Percentiles rank a stretch among this genome's conserved stretches.
Conservation (phyloP, 2,113 vertebrate species). For the Coptodon bakossiorum region DNA sequence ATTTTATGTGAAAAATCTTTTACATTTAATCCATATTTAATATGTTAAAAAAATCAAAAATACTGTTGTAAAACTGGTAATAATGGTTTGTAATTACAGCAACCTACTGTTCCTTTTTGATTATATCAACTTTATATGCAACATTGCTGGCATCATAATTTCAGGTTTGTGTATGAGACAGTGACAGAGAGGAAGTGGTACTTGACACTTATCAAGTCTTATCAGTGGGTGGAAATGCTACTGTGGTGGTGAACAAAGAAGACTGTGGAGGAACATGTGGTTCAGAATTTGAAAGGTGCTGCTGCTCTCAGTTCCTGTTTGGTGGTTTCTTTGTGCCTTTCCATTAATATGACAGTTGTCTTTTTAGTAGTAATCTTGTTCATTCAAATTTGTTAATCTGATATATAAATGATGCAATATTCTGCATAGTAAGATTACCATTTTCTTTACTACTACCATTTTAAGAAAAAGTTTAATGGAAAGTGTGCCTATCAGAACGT, state of each 20-base stretch:
- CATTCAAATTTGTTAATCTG: neutral
- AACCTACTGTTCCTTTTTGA: neutral
- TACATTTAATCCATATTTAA: neutral
- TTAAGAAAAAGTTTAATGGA: neutral
- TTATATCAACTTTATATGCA: neutral
- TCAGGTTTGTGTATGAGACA: neutral
- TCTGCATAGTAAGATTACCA: neutral
- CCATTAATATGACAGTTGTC: neutral
- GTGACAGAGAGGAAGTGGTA: neutral
- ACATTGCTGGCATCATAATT: neutral
- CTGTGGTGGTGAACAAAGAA: neutral
- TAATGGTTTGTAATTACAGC: neutral
- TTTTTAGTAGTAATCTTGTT: neutral
- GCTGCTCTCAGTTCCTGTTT: neutral
- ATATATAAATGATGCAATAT: neutral
- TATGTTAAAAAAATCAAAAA: neutral
- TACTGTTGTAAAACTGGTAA: neutral
- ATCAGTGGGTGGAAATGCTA: neutral
- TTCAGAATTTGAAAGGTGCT: neutral
- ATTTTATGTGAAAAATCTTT: neutral
- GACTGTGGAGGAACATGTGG: neutral
- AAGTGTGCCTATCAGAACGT: neutral
- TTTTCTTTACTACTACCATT: neutral
- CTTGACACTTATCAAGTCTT: neutral
- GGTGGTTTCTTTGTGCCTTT: neutral